phyloP scores from a whole-genome alignment of 2,113 vertebrate genomes.

The Smithornis capensis region DNA sequence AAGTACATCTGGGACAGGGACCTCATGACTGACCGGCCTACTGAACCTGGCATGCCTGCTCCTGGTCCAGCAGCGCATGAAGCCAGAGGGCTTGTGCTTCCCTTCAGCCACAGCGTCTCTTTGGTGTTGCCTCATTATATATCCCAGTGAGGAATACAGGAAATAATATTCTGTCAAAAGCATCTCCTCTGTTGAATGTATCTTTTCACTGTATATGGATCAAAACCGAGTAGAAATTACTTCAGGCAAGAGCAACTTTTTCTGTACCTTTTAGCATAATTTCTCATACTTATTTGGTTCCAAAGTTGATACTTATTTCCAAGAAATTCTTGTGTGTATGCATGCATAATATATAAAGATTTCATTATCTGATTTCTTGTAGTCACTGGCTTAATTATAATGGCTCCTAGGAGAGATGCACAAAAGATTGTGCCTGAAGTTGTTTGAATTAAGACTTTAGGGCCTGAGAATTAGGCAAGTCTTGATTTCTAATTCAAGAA shows the following conservation, averaged over 20 bases:
- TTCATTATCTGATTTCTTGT: not conserved
- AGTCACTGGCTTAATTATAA: not conserved
- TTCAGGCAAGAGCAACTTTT: not conserved
- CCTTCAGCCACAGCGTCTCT: not conserved
- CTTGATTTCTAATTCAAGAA: not conserved
- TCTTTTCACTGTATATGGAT: not conserved
- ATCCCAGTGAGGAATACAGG: not conserved
- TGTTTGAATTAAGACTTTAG: not conserved
- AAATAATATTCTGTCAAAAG: not conserved
- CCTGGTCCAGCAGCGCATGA: fast-evolving
- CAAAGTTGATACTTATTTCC: not conserved
- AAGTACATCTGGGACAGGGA: not conserved
- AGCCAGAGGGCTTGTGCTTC: not conserved
- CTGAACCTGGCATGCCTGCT: not conserved
- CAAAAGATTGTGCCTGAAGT: not conserved
- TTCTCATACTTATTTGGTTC: not conserved
- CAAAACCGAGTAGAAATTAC: not conserved
- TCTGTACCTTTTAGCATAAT: not conserved
- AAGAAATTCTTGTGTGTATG: not conserved
- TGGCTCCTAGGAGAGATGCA: not conserved
- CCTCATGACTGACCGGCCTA: not conserved
- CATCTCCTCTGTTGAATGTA: not conserved
- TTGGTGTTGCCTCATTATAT: not conserved
- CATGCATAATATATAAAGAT: not conserved
- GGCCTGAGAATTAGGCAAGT: not conserved